Base-by-base conservation (phyloP, 2,113 vertebrate species). In the Oxyruncus cristatus region DNA sequence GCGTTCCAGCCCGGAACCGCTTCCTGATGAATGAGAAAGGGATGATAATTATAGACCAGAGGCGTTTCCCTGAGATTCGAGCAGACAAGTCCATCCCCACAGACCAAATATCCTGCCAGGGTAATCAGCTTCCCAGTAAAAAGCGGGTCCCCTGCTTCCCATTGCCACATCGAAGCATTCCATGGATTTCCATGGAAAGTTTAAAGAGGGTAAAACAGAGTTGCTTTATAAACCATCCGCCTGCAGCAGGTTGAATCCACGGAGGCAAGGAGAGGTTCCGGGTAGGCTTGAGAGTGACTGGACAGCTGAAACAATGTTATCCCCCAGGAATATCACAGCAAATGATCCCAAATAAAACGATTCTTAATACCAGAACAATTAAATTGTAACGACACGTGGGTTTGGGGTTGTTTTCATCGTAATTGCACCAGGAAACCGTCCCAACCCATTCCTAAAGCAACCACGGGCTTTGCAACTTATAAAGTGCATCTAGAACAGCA, bases 381-480 rank as follows among this genome's bases (percentile, higher is more conserved):
- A 67, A 71, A 52, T 2, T 18, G 39, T 28, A 71, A 85, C 0
- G 1, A 39, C 26, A 85, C 0, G 0, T 0, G 1, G 27, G 12
- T 30, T 41, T 46, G 4, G 8, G 7, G 28, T 41, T 58, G 22
- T 26, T 89, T 53, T 32, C 21, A 73, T 74, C 61, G 49, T 39
- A 87, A 70, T 89, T 80, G 53, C 65, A 63, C 63, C 37, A 35
- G 46, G 26, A 39, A 74, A 62, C 42, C 74, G 33, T 59, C 47
- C 65, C 41, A 78, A 47, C 10, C 32, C 52, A 33, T 10, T 85
- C 73, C 70, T n/a, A 53, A 62, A 58, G 44, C 68, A 85, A 47
- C 56, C 39, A 75, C 46, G 39, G 23, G 39, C 70, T 78, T 55
- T 75, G 39, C 21, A 87, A 58, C 33, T 28, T 33, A 8, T 3